Evolutionary conservation across 2,888 invertebrate genomes (phyloP), one percentile per base, ranked within the genome.

Genomic region (Scaeva pyrastri): DNA sequence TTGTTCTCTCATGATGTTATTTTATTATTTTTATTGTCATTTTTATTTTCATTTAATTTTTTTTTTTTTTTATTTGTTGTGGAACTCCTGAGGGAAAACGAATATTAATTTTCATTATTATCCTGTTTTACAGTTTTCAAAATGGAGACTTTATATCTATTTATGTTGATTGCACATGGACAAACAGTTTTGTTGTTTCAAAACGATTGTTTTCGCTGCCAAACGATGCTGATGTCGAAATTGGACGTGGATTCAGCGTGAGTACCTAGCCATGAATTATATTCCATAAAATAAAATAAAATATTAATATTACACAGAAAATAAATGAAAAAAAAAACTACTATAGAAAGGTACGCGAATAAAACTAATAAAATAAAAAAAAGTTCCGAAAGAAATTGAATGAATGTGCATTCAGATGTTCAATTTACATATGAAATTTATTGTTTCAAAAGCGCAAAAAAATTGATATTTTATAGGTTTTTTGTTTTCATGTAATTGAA

Each of bases 131-230:
- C 85, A 92, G 92, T 89, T 90, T 92, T 89, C 91, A 91, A 89
- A 92, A 92, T 90, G 92, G 92, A 81, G 92, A 92, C 90, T 92
- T 92, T 83, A 92, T 92, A 89, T 92, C 92, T 88, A 91, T 92
- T 89, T 92, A 91, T 88, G 90, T 92, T 87, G 92, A 92, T 89
- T 92, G 92, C 88, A 88, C 89, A 88, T 92, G 92, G 92, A 91
- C 91, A 88, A 92, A 92, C 88, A 92, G 92, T 89, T 92, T 92
- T 89, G 91, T 92, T 87, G 92, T 92, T 74, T 92, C 92, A 78
- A 92, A 92, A 88, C 92, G 91, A 66, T 89, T 92, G 72, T 91
- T 91, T 87, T 90, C 91, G 73, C 88, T 92, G 88, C 92, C 92
- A 23, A 82, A 90, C 87, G 90, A 90, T 72, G 92, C 92, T 68